Percentiles rank a stretch among this genome's conserved stretches.
phyloP scores from a whole-genome alignment of 2,888 invertebrate genomes.

The Stenodema calcarata region DNA sequence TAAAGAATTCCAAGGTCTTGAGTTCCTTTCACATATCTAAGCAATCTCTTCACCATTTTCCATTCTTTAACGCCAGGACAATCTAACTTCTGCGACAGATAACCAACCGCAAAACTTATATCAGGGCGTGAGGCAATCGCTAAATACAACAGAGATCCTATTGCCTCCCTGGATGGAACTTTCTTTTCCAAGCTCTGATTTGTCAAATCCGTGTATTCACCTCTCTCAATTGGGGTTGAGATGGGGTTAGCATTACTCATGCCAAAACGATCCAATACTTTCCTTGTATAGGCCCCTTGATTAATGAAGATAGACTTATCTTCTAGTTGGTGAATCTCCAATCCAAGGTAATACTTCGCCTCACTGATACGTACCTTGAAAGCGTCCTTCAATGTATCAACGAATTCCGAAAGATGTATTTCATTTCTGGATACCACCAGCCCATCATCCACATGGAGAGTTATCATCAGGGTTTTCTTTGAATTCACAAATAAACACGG shows the following conservation, averaged over 20 bases:
- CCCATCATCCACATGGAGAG: constrained; percentile 60
- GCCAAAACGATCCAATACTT: constrained; percentile 49
- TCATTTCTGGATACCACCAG: constrained; percentile 54
- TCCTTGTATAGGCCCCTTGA: too few species aligned
- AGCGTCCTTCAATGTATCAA: constrained; percentile 37
- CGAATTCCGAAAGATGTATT: constrained; percentile 51
- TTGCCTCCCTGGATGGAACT: constrained; percentile 39
- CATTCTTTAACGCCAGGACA: constrained; percentile 24
- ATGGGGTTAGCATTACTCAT: constrained; percentile 43
- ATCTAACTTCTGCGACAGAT: constrained; percentile 42
- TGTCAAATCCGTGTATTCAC: constrained; percentile 7
- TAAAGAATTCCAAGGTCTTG: constrained; percentile 37
- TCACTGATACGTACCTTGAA: constrained; percentile 53
- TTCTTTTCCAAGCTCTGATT: not conserved
- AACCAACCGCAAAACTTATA: constrained; percentile 52
- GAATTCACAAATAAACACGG: constrained; percentile 59
- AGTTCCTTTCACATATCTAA: constrained; percentile 52
- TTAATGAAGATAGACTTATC: too few species aligned
- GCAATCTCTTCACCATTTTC: constrained; percentile 47
- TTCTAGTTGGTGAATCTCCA: constrained; percentile 54
- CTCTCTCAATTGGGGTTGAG: constrained; percentile 44
- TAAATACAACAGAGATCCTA: constrained; percentile 42
- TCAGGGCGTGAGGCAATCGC: constrained; percentile 47
- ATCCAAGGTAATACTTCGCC: constrained; percentile 52
- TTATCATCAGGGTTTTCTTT: constrained; percentile 55